Conservation (phyloP, 1,140 invertebrate species). For the Aphelinus atriplicis region DNA sequence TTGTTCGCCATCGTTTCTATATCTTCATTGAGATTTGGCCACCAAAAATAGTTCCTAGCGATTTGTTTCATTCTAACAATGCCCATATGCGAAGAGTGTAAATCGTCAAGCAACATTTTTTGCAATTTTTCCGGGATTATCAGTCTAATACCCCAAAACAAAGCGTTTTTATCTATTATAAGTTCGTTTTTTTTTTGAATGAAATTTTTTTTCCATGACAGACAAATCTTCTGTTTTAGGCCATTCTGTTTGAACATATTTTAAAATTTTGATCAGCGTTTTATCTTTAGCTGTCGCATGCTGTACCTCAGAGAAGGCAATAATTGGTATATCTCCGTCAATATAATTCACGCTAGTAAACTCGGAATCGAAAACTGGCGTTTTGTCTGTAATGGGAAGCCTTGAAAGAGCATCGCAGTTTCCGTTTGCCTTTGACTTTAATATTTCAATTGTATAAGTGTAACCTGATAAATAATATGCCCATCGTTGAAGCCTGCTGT, state of each 20-base stretch:
- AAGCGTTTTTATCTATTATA: conserved; percentile 27
- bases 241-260: conserved; percentile 23
- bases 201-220: neutral
- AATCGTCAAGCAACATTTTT: conserved; percentile 46
- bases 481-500: conserved; percentile 1
- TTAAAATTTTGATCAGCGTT: conserved; percentile 1
- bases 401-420: neutral
- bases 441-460: too few species aligned
- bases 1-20: conserved; percentile 32
- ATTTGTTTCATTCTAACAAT: conserved; percentile 52
- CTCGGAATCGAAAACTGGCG: neutral
- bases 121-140: conserved; percentile 54
- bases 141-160: conserved; percentile 40
- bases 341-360: conserved; percentile 9
- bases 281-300: conserved; percentile 25
- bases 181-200: conserved; percentile 23
- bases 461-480: too few species aligned
- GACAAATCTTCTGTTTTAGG: conserved; percentile 4
- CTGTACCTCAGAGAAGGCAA: conserved; percentile 16
- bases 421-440: too few species aligned
- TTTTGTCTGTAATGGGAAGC: neutral
- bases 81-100: conserved; percentile 55
- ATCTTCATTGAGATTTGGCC: conserved; percentile 13
- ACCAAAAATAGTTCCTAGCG: conserved; percentile 45
- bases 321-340: neutral